Percentiles rank a stretch among this genome's conserved stretches.
These are phyloP conservation scores for Ophthalmolycus amberensis DNA, from an alignment of 2,113 vertebrate species.

Conservation along the genomic window DNA sequence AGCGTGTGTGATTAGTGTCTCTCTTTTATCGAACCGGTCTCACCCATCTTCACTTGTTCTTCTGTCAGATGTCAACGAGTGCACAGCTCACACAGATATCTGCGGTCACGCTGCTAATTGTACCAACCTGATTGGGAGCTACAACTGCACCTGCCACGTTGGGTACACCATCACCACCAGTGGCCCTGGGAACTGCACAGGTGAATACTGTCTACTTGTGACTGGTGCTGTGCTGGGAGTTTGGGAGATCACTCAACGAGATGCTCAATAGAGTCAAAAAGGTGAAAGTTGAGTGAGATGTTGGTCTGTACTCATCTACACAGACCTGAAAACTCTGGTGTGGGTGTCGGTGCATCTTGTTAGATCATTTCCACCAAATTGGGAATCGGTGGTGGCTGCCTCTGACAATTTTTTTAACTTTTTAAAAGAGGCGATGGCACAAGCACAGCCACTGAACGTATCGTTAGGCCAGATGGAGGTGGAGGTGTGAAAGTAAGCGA, in stretches of 20 bases:
- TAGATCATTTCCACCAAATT: neutral
- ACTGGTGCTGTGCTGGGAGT: neutral
- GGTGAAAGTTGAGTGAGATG: neutral
- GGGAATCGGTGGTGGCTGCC: neutral
- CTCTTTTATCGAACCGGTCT: neutral
- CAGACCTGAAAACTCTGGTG: neutral
- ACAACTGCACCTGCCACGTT: conserved; percentile 54
- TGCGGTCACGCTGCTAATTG: conserved; percentile 62
- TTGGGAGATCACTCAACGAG: neutral
- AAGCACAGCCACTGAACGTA: neutral
- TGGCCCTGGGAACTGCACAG: conserved; percentile 23
- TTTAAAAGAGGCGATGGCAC: neutral
- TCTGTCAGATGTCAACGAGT: conserved; percentile 74
- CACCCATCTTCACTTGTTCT: neutral
- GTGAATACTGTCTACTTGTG: conserved; percentile 51
- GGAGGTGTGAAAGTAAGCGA: neutral
- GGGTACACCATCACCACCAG: conserved; percentile 40
- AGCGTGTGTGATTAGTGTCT: neutral
- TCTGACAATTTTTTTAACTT: neutral
- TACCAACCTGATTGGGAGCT: conserved; percentile 65
- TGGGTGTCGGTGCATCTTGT: neutral
- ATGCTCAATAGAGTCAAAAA: neutral
- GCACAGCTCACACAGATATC: fast-evolving
- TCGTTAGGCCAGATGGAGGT: neutral
- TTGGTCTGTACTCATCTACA: neutral